A percentile compares a stretch with the other conserved stretches of the same genome.
These are phyloP conservation scores for Magallana angulata DNA, from an alignment of 1,140 invertebrate genomes.

Conservation along the genomic window DNA sequence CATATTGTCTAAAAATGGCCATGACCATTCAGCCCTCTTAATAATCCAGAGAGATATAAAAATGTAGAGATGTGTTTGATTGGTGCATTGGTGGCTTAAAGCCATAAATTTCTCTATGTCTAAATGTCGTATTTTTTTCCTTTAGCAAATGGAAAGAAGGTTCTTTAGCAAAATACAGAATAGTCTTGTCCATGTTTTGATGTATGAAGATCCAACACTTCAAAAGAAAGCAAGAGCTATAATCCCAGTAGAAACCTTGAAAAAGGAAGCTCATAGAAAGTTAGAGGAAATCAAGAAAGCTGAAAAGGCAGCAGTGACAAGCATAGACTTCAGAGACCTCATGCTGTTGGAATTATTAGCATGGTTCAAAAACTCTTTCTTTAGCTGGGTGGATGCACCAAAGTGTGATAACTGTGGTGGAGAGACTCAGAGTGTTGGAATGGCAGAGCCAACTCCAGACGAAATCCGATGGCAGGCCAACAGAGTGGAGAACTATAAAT, in stretches of 20 bases:
- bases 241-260: conserved; percentile 76
- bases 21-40: too few relatives aligned
- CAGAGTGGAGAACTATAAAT: conserved; percentile 80
- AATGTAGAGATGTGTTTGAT: too few relatives aligned
- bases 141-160: conserved; percentile 72
- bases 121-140: too few relatives aligned
- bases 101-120: too few relatives aligned
- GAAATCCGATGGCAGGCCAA: conserved; percentile 78
- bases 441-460: conserved; percentile 70
- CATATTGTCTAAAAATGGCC: too few relatives aligned
- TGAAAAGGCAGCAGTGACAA: conserved; percentile 36
- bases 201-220: conserved; percentile 77
- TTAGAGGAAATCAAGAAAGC: conserved; percentile 55
- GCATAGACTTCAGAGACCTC: conserved; percentile 83
- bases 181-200: conserved; percentile 70
- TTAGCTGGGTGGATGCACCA: conserved; percentile 92
- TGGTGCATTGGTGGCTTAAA: too few relatives aligned
- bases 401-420: conserved; percentile 87
- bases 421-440: conserved; percentile 75
- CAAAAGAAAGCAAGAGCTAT: conserved; percentile 75
- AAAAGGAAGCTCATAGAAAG: conserved; percentile 67
- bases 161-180: conserved; percentile 79
- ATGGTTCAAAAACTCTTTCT: conserved; percentile 97
- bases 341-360: conserved; percentile 88
- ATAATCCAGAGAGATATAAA: too few relatives aligned